A percentile compares a stretch with the other conserved stretches of the same genome.
These are phyloP conservation scores for Melikaiella ostensackeni DNA, from an alignment of 2,888 invertebrate species.

Conservation along the genomic window DNA sequence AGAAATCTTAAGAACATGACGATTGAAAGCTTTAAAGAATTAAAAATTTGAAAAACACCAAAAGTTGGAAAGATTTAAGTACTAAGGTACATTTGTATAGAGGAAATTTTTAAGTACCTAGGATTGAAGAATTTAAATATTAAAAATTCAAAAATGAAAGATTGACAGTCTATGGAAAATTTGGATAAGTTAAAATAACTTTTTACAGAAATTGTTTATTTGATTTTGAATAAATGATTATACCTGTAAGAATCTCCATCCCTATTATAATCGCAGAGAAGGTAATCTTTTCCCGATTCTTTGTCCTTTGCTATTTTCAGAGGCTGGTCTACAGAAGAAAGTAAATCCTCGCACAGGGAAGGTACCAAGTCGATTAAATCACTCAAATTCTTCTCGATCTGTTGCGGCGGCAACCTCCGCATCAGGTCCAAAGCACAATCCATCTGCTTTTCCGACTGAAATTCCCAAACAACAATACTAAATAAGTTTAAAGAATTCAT, in stretches of 20 bases:
- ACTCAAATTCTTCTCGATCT: slow-evolving; percentile 98
- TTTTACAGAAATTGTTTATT: too few relatives aligned
- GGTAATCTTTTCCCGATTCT: slow-evolving; percentile 96
- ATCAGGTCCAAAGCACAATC: slow-evolving; percentile 99
- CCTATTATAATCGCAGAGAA: slow-evolving; percentile 99
- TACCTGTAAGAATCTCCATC: slow-evolving; percentile 91
- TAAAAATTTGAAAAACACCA: too few relatives aligned
- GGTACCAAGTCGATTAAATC: slow-evolving; percentile 98
- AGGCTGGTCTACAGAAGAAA: slow-evolving; percentile 99
- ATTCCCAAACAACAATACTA: slow-evolving; percentile 57
- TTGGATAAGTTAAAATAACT: too few relatives aligned
- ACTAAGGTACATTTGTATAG: too few relatives aligned
- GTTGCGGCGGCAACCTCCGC: slow-evolving; percentile 98
- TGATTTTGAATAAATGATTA: neutral
- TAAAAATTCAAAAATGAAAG: too few relatives aligned
- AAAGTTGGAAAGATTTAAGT: too few relatives aligned
- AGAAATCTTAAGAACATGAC: too few relatives aligned
- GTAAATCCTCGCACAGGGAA: slow-evolving; percentile 95
- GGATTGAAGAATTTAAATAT: too few relatives aligned
- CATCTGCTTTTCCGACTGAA: slow-evolving; percentile 96
- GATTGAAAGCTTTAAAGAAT: too few relatives aligned
- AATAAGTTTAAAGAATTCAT: neutral
- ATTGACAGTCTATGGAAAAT: too few relatives aligned
- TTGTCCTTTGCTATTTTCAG: slow-evolving; percentile 98
- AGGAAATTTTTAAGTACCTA: too few relatives aligned